Percentiles rank a stretch among this genome's conserved stretches.
These are phyloP conservation scores for Takifugu flavidus DNA, from an alignment of 2,113 vertebrate genomes.

Conservation along the genomic window DNA sequence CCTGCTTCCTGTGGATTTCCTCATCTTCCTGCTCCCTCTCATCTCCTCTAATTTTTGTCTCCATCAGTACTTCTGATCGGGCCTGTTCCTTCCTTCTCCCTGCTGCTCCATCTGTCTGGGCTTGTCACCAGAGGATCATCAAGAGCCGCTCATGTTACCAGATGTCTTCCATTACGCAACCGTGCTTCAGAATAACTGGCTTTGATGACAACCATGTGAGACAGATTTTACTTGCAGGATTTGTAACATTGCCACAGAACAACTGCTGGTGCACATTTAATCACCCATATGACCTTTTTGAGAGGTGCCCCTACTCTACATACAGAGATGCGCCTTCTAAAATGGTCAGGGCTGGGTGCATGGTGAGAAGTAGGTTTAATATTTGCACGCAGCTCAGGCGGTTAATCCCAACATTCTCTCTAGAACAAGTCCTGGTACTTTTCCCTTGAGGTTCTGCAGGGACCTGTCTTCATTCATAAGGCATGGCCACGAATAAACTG, in stretches of 20 bases:
- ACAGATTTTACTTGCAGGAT: constrained; percentile 6
- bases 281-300: constrained; percentile 30
- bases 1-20: constrained; percentile 13
- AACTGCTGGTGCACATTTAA: constrained; percentile 59
- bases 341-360: constrained; percentile 17
- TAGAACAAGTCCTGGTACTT: too few species aligned
- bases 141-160: constrained; percentile 42
- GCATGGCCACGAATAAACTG: too few species aligned
- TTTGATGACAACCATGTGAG: constrained; percentile 28
- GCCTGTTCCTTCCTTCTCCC: constrained; percentile 1
- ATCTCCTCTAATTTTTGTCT: constrained; percentile 20
- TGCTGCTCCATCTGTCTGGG: constrained; percentile 38
- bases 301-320: constrained; percentile 18
- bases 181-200: constrained; percentile 43
- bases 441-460: too few species aligned
- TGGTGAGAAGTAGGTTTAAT: constrained; percentile 10
- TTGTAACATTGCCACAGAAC: constrained; percentile 28
- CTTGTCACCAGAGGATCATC: constrained; percentile 37
- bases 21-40: constrained; percentile 12
- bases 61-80: constrained; percentile 9
- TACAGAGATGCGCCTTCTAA: constrained; percentile 9
- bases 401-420: too few species aligned
- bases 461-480: too few species aligned
- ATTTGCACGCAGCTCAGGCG: too few species aligned
- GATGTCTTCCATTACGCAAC: constrained; percentile 55